Evolutionary conservation across 2,797 vertebrate species (phyloP).

Genomic region (Pipistrellus pygmaeus): DNA sequence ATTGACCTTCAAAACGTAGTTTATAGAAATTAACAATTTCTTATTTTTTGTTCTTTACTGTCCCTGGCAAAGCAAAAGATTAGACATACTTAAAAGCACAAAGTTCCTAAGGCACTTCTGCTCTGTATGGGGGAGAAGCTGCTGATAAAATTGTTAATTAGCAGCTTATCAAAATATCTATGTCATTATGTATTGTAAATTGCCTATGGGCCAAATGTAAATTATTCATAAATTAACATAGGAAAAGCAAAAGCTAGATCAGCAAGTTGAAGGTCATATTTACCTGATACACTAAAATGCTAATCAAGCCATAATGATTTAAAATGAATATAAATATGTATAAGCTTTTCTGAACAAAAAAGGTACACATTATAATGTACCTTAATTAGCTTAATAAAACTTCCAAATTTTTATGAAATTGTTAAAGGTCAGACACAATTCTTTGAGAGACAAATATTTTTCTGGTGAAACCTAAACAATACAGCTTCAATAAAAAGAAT

Average conservation of each 20-base stretch:
- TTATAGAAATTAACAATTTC: constrained; percentile 27
- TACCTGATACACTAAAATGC: constrained; percentile 68
- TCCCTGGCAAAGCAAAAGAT: neutral
- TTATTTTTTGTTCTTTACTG: constrained; percentile 9
- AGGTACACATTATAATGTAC: neutral
- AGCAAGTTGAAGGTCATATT: constrained; percentile 74
- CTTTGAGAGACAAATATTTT: neutral
- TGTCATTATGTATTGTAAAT: constrained; percentile 73
- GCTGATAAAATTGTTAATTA: constrained; percentile 77
- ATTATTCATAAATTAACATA: constrained; percentile 76
- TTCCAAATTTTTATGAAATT: constrained; percentile 26
- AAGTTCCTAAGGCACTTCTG: constrained; percentile 52
- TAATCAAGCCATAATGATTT: constrained; percentile 66
- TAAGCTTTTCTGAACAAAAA: constrained; percentile 61
- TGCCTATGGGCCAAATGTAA: constrained; percentile 69
- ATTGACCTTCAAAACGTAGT: constrained; percentile 29
- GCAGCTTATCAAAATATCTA: constrained; percentile 73
- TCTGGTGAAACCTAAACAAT: neutral
- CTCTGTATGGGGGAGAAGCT: constrained; percentile 36
- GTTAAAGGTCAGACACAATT: neutral
- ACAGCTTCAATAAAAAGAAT: neutral
- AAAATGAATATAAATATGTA: constrained; percentile 66
- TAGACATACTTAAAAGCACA: constrained; percentile 47
- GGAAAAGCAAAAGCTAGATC: constrained; percentile 72
- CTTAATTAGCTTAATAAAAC: constrained; percentile 40